Percentiles rank a stretch among this genome's conserved stretches.
Evolutionary conservation across 35 echinoderm and acorn worm genomes (phyloP).

Genomic region (Stichopus chloronotus): DNA sequence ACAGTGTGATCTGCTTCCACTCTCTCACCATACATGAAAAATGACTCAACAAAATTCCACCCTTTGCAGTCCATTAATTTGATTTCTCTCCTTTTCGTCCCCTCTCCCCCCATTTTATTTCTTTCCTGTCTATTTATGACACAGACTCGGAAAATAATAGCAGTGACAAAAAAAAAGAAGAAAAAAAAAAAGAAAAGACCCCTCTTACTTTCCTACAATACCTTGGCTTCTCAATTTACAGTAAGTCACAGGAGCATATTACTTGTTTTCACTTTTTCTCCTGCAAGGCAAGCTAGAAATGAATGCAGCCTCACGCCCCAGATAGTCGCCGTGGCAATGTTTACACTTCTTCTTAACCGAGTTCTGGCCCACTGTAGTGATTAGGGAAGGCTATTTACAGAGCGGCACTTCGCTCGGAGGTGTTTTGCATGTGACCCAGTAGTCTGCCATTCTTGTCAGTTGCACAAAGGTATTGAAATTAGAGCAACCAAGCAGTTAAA

Average conservation of each 20-base stretch:
- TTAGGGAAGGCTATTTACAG: slow-evolving; percentile 49
- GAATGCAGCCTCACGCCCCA: slow-evolving; percentile 52
- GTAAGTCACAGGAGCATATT: background rate
- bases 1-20: too few species aligned
- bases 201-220: too few species aligned
- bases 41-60: background rate
- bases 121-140: too few species aligned
- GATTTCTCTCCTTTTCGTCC: too few species aligned
- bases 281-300: slow-evolving; percentile 40
- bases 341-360: slow-evolving; percentile 51
- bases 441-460: slow-evolving; percentile 43
- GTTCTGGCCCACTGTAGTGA: slow-evolving; percentile 49
- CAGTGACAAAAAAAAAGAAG: too few species aligned
- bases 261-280: slow-evolving; percentile 8
- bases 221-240: background rate
- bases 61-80: background rate
- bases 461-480: slow-evolving; percentile 45
- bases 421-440: slow-evolving; percentile 51
- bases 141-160: too few species aligned
- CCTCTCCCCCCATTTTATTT: too few species aligned
- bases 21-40: background rate
- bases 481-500: slow-evolving; percentile 7
- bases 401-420: slow-evolving; percentile 36
- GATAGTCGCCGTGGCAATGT: slow-evolving; percentile 30
- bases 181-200: too few species aligned